These are phyloP conservation scores for Myiotriccus ornatus DNA, from an alignment of 2,797 vertebrate species.

Conservation along the genomic window DNA sequence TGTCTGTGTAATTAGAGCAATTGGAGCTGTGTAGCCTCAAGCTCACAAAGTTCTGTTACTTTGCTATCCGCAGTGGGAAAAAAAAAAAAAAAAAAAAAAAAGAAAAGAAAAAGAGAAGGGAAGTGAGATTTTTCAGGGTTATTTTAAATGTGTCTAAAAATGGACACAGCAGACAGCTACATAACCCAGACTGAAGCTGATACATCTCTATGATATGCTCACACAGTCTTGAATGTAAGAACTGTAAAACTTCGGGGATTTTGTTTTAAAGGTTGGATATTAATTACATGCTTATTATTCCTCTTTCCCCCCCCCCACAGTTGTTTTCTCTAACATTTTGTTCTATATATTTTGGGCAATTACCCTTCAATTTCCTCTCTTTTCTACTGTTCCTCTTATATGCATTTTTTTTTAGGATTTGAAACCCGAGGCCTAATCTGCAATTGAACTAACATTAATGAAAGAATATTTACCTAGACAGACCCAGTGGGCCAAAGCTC, in stretches of 20 bases:
- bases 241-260: neutral
- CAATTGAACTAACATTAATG: neutral
- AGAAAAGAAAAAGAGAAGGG: neutral
- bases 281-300: neutral
- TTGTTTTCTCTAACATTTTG: neutral
- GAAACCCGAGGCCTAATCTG: neutral
- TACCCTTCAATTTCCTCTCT: neutral
- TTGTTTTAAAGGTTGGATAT: neutral
- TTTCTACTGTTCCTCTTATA: neutral
- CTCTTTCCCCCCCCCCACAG: accelerated
- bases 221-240: neutral
- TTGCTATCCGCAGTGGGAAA: neutral
- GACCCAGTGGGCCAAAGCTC: neutral
- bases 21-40: neutral
- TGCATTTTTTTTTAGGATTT: neutral
- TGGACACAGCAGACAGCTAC: neutral
- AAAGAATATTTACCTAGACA: neutral
- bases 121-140: neutral
- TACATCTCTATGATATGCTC: neutral
- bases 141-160: constrained; percentile 15
- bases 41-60: neutral
- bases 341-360: neutral
- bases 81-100: neutral
- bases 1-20: neutral
- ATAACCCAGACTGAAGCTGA: neutral